These are phyloP conservation scores for Pyrrhia umbra DNA, from an alignment of 2,888 invertebrate genomes.

Conservation along the genomic window DNA sequence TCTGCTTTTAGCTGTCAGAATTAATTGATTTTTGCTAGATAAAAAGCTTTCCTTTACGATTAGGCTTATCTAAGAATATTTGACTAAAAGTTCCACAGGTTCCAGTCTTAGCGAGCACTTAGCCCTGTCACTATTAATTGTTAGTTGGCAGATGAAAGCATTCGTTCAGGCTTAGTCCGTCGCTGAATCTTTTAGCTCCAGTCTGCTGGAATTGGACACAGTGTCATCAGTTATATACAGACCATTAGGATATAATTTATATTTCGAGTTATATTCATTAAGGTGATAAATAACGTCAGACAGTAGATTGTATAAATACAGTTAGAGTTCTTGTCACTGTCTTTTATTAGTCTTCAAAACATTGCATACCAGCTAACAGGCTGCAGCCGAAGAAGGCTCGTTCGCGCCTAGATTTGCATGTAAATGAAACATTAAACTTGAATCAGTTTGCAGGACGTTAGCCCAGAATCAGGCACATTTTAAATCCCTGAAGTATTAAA, in stretches of 20 bases:
- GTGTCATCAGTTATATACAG: neutral
- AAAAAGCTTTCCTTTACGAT: neutral
- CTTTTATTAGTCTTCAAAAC: too few relatives aligned
- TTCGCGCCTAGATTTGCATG: slow-evolving; percentile 44
- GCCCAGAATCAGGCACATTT: slow-evolving; percentile 16
- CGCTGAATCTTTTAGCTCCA: neutral
- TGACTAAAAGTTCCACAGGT: neutral
- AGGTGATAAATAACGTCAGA: too few relatives aligned
- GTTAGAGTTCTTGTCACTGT: too few relatives aligned
- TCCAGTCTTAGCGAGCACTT: neutral
- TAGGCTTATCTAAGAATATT: neutral
- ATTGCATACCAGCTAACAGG: neutral
- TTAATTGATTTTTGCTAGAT: neutral
- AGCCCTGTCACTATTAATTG: neutral
- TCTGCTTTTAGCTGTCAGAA: too few relatives aligned
- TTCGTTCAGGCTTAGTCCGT: neutral
- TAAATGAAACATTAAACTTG: slow-evolving; percentile 60
- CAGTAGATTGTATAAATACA: too few relatives aligned
- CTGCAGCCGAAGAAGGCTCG: slow-evolving; percentile 18
- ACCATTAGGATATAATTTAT: neutral
- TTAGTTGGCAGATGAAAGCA: neutral
- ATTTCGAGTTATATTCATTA: too few relatives aligned
- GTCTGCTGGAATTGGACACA: neutral
- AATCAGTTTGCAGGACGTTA: slow-evolving; percentile 49
- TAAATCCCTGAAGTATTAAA: slow-evolving; percentile 19